These are phyloP conservation scores for Notarius lentiginosus DNA, from an alignment of 2,113 vertebrate genomes.

Conservation along the genomic window DNA sequence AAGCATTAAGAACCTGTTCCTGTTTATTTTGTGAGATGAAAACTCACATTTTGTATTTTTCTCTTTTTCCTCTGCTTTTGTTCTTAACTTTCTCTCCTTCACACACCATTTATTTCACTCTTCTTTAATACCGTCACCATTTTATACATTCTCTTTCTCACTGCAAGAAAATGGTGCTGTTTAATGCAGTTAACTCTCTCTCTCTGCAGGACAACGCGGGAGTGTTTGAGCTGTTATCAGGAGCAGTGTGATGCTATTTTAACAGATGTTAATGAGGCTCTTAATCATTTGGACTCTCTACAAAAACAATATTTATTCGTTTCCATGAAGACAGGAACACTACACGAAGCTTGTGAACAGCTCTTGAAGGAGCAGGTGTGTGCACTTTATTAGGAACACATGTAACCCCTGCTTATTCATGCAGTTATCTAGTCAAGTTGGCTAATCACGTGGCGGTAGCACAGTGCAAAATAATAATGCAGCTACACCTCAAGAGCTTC, in stretches of 20 bases:
- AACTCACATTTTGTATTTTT: background rate
- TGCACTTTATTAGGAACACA: background rate
- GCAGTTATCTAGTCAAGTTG: background rate
- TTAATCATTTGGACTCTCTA: constrained; percentile 89
- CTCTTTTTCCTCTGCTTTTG: background rate
- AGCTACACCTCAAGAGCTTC: no score
- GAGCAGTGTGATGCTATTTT: constrained; percentile 93
- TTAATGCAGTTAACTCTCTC: background rate
- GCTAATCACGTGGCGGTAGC: no score
- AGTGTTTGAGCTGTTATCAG: constrained; percentile 90
- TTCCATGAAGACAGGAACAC: constrained; percentile 91
- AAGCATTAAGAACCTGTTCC: background rate
- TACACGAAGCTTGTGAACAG: constrained; percentile 96
- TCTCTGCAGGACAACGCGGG: constrained; percentile 83
- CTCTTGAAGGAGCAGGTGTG: constrained; percentile 94
- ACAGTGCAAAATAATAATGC: no score
- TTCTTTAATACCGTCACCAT: background rate
- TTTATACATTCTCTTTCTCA: background rate
- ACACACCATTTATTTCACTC: background rate
- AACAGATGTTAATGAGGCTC: constrained; percentile 85
- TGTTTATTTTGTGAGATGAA: background rate
- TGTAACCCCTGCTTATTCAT: no score
- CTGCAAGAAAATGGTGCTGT: background rate
- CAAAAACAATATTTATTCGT: constrained; percentile 98
- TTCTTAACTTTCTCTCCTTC: background rate